Conservation (phyloP, 2,888 invertebrate species). For the Pyrgus malvae region DNA sequence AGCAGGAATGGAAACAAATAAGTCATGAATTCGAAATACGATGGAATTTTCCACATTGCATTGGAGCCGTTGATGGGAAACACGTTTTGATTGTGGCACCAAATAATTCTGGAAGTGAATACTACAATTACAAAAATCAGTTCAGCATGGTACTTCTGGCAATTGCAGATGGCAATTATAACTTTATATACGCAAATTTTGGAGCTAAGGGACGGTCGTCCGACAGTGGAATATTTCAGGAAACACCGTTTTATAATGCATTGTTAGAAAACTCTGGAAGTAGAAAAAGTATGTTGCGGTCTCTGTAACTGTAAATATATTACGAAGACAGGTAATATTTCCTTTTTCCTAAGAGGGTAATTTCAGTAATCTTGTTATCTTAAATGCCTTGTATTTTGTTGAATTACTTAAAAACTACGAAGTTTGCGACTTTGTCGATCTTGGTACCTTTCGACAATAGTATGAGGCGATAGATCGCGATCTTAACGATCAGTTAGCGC, state of each 20-base stretch:
- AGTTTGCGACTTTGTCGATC: too few relatives aligned
- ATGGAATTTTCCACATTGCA: neutral
- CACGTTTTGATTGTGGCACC: neutral
- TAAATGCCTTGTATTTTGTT: too few relatives aligned
- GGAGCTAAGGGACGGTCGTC: slow-evolving; percentile 39
- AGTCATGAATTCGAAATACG: neutral
- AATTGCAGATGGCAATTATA: slow-evolving; percentile 37
- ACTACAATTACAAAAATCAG: slow-evolving; percentile 32
- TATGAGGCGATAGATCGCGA: too few relatives aligned
- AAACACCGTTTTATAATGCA: slow-evolving; percentile 38
- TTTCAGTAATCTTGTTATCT: too few relatives aligned
- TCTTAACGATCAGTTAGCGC: too few relatives aligned
- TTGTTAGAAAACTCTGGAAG: slow-evolving; percentile 36
- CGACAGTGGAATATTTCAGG: slow-evolving; percentile 41
- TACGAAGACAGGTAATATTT: too few relatives aligned
- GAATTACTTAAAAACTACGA: too few relatives aligned
- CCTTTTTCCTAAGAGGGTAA: too few relatives aligned
- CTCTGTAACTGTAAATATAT: too few relatives aligned
- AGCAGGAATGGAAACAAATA: neutral
- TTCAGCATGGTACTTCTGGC: slow-evolving; percentile 38
- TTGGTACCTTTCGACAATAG: too few relatives aligned
- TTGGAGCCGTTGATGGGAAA: neutral
- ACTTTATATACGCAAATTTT: slow-evolving; percentile 38
- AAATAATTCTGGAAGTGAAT: neutral
- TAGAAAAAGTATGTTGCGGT: too few relatives aligned